A percentile compares a stretch with the other conserved stretches of the same genome.
Conservation (phyloP, 2,113 vertebrate genomes). For the Odontesthes bonariensis region DNA sequence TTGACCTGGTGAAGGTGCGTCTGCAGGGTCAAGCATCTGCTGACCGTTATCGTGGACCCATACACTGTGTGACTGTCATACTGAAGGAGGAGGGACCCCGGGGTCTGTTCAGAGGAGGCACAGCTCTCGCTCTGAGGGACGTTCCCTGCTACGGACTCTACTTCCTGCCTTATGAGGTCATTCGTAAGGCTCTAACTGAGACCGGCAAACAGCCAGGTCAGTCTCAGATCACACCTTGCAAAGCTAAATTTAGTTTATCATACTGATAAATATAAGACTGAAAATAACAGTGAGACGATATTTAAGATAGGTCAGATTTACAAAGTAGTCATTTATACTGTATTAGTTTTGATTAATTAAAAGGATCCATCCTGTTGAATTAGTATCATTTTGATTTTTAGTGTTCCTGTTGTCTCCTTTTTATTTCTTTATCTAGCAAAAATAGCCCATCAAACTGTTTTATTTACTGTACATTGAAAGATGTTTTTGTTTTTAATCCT, state of each 20-base stretch:
- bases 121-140: constrained; percentile 84
- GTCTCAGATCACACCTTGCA: constrained; percentile 5
- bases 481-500: no score
- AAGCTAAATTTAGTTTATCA: neutral
- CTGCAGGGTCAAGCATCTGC: constrained; percentile 84
- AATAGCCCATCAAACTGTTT: no score
- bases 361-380: no score
- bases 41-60: constrained; percentile 76
- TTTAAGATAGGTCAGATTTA: neutral
- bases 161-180: constrained; percentile 84
- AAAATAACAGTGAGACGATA: neutral
- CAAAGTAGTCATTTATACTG: neutral
- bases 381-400: no score
- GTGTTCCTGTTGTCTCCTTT: no score
- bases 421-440: no score
- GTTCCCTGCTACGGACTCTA: constrained; percentile 84
- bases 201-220: constrained; percentile 79
- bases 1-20: constrained; percentile 89
- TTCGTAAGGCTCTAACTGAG: constrained; percentile 72
- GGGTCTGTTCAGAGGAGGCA: constrained; percentile 83
- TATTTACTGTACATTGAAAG: no score
- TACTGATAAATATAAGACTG: neutral
- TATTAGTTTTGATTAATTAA: neutral
- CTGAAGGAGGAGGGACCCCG: constrained; percentile 79
- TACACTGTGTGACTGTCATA: constrained; percentile 81